Evolutionary conservation across 2,888 invertebrate genomes (phyloP).

Genomic region (Andrena chrysosceles): DNA sequence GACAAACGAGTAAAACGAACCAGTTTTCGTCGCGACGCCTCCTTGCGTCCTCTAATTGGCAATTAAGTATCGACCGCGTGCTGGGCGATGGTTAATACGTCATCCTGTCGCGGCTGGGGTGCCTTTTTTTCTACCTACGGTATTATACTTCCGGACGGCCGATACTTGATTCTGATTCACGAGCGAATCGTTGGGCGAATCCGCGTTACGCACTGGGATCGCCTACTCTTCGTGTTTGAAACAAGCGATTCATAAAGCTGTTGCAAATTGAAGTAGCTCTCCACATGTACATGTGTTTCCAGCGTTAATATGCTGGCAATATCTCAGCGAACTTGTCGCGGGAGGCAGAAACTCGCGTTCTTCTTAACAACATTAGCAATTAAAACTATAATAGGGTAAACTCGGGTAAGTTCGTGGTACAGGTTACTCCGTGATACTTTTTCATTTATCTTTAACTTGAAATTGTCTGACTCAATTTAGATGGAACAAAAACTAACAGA

Average conservation of each 20-base stretch:
- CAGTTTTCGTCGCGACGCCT: conserved; percentile 61
- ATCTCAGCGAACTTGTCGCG: too few relatives aligned
- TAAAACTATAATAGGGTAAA: too few relatives aligned
- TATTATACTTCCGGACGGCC: conserved; percentile 25
- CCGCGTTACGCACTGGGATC: neutral
- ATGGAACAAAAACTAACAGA: too few relatives aligned
- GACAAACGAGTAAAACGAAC: conserved; percentile 64
- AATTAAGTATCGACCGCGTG: conserved; percentile 73
- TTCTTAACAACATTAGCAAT: too few relatives aligned
- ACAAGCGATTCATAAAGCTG: neutral
- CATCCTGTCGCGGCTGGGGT: conserved; percentile 38
- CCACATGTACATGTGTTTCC: too few relatives aligned
- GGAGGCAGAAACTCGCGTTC: too few relatives aligned
- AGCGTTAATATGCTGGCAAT: neutral
- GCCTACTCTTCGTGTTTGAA: neutral
- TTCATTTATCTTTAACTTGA: too few relatives aligned
- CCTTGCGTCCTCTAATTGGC: conserved; percentile 74
- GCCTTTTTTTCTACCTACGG: conserved; percentile 41
- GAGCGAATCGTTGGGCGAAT: conserved; percentile 5
- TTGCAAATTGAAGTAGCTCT: conserved; percentile 4
- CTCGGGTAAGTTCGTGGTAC: too few relatives aligned
- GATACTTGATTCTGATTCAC: conserved; percentile 36
- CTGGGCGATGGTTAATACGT: conserved; percentile 63
- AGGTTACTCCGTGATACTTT: too few relatives aligned
- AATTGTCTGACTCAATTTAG: too few relatives aligned